Evolutionary conservation across 2,888 invertebrate species (phyloP).

Genomic region (Volucella inanis): DNA sequence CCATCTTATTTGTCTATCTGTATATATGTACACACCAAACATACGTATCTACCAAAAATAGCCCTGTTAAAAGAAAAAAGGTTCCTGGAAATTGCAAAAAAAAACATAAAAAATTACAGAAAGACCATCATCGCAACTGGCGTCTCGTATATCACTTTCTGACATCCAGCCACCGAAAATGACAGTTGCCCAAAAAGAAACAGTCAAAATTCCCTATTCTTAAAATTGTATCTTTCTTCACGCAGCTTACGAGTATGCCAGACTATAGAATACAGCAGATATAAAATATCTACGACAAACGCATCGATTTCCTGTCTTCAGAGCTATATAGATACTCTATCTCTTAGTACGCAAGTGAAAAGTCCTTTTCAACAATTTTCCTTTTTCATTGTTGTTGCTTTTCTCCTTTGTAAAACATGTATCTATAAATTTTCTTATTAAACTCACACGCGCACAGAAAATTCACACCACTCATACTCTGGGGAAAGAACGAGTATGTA

Average conservation of each 20-base stretch:
- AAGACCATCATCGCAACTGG: constrained; percentile 50
- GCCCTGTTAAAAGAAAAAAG: constrained; percentile 29
- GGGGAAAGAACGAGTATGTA: background rate
- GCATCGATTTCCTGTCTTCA: constrained; percentile 67
- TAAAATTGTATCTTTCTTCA: constrained; percentile 42
- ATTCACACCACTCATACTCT: constrained; percentile 62
- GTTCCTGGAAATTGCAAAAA: constrained; percentile 4
- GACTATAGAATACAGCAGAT: background rate
- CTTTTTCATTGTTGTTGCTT: background rate
- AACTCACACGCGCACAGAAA: constrained; percentile 57
- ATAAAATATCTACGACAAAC: constrained; percentile 22
- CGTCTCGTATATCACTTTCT: constrained; percentile 66
- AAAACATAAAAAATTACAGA: constrained; percentile 6
- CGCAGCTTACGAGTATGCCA: background rate
- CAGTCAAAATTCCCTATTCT: background rate
- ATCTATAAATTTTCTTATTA: constrained; percentile 30
- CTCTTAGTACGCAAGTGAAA: constrained; percentile 64
- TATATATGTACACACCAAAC: too few species aligned
- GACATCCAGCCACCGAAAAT: constrained; percentile 60
- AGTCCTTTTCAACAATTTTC: constrained; percentile 35
- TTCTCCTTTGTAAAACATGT: constrained; percentile 51
- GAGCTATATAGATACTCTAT: constrained; percentile 20
- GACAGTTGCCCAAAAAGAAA: constrained; percentile 30
- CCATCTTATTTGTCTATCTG: constrained; percentile 4
- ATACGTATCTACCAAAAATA: constrained; percentile 7